These are phyloP conservation scores for Hylaeus anthracinus DNA, from an alignment of 1,140 invertebrate genomes.

Conservation along the genomic window DNA sequence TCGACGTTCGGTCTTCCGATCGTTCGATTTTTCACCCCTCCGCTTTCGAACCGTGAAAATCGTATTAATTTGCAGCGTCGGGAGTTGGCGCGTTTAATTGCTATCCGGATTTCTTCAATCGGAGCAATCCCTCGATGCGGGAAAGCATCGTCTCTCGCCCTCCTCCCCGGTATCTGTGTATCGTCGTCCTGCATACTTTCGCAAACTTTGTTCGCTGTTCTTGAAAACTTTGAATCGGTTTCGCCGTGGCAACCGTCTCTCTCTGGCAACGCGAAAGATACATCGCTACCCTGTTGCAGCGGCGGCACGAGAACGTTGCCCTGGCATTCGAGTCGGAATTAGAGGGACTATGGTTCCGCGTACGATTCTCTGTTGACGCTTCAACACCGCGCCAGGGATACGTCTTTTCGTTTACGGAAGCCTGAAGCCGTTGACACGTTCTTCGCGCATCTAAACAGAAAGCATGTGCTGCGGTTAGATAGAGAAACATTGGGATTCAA, in stretches of 20 bases:
- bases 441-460: too few species aligned
- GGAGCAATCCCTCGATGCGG: background rate
- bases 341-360: background rate
- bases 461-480: too few species aligned
- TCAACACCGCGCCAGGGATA: too few species aligned
- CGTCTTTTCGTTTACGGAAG: too few species aligned
- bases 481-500: too few species aligned
- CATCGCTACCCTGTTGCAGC: slow-evolving; percentile 31
- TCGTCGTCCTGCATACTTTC: slow-evolving; percentile 39
- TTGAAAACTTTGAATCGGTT: slow-evolving; percentile 50
- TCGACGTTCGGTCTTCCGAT: background rate
- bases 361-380: background rate
- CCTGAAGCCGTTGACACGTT: too few species aligned
- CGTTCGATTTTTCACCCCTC: background rate
- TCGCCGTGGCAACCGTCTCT: slow-evolving; percentile 17
- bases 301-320: background rate
- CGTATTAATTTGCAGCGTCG: slow-evolving; percentile 13
- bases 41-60: slow-evolving; percentile 11
- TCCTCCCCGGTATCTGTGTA: slow-evolving; percentile 6
- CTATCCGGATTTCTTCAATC: slow-evolving; percentile 17
- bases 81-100: slow-evolving; percentile 19
- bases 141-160: background rate
- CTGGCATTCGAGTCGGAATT: background rate
- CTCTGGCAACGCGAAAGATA: slow-evolving; percentile 24
- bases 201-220: slow-evolving; percentile 43